These are phyloP conservation scores for Xylota segnis DNA, from an alignment of 2,888 invertebrate genomes.

Conservation along the genomic window DNA sequence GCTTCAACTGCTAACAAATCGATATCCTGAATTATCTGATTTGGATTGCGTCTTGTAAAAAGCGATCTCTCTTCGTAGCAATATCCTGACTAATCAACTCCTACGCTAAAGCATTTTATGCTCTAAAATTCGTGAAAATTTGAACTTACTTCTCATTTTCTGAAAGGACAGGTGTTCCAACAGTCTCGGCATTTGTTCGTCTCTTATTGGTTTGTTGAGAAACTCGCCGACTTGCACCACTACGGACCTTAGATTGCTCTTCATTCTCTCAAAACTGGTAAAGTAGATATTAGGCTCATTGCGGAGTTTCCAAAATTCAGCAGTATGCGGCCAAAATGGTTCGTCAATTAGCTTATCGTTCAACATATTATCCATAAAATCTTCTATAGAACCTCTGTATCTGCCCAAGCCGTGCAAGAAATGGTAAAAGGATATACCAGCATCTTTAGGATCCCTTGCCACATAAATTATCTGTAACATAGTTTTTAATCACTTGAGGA, in stretches of 20 bases:
- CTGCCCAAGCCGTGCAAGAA: constrained; percentile 87
- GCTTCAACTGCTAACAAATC: no score
- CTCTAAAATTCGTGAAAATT: not conserved
- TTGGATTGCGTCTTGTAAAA: no score
- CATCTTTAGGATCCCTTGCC: constrained; percentile 93
- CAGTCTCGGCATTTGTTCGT: constrained; percentile 45
- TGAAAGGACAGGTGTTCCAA: constrained; percentile 72
- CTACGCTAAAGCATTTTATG: no score
- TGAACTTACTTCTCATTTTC: constrained; percentile 69
- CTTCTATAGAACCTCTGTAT: constrained; percentile 86
- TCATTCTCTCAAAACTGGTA: constrained; percentile 80
- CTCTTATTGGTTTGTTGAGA: constrained; percentile 51
- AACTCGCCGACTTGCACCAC: constrained; percentile 71
- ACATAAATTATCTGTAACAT: constrained; percentile 89
- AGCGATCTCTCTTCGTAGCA: no score
- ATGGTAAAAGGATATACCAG: constrained; percentile 91
- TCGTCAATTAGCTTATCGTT: constrained; percentile 64
- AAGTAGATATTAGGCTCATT: constrained; percentile 79
- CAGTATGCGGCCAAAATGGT: constrained; percentile 78
- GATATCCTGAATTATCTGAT: no score
- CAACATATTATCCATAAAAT: constrained; percentile 77
- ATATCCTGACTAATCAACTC: no score
- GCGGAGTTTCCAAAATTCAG: constrained; percentile 80
- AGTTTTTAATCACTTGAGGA: not conserved
- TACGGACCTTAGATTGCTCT: constrained; percentile 75